phyloP scores from a whole-genome alignment of 2,797 vertebrate species.

The Enteromius mattozi region DNA sequence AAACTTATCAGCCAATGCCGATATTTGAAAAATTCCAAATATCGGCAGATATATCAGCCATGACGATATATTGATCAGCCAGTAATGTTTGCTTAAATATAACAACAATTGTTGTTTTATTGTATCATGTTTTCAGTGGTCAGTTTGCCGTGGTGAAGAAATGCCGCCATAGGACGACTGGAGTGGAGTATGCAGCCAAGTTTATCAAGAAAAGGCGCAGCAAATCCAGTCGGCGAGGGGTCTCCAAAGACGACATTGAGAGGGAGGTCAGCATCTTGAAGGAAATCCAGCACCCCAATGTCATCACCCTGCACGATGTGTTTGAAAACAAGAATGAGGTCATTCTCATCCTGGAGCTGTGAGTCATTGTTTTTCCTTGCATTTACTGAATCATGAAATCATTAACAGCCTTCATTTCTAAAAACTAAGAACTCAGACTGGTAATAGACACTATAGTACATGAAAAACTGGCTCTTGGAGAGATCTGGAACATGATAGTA shows the following conservation, averaged over 20 bases:
- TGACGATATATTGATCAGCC: no score
- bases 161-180: slow-evolving; percentile 87
- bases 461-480: background rate
- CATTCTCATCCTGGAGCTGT: slow-evolving; percentile 98
- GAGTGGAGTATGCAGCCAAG: slow-evolving; percentile 90
- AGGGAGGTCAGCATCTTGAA: slow-evolving; percentile 95
- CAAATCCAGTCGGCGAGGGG: slow-evolving; percentile 92
- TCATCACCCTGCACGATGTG: slow-evolving; percentile 93
- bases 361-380: slow-evolving; percentile 74
- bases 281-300: slow-evolving; percentile 93
- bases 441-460: background rate
- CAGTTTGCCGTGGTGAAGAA: slow-evolving; percentile 96
- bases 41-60: no score
- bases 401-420: background rate
- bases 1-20: no score
- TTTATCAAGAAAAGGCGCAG: slow-evolving; percentile 97
- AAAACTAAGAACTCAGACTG: background rate
- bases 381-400: slow-evolving; percentile 23
- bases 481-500: background rate
- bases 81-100: background rate
- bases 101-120: slow-evolving; percentile 35
- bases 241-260: slow-evolving; percentile 94
- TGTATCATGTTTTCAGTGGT: slow-evolving; percentile 75
- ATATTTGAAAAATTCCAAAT: no score
- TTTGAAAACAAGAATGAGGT: slow-evolving; percentile 96